Conservation (phyloP, 2,113 vertebrate species). For the Alligator sinensis region DNA sequence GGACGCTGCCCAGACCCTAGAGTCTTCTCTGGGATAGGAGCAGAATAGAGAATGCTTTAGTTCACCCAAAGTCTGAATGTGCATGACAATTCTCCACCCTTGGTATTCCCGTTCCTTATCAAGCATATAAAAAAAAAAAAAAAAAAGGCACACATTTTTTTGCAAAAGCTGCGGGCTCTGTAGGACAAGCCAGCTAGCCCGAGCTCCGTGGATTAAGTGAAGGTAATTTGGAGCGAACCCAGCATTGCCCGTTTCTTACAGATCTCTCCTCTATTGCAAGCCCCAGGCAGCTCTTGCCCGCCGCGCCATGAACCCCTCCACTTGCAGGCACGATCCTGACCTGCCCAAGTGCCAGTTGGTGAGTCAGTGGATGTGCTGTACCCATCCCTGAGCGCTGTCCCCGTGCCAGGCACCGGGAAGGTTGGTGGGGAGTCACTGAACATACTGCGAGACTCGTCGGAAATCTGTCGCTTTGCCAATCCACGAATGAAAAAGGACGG, state of each 20-base stretch:
- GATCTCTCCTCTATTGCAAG: background rate
- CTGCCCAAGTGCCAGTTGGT: background rate
- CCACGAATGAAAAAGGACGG: background rate
- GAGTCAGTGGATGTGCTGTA: accelerated
- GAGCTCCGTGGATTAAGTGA: background rate
- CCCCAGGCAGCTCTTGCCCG: background rate
- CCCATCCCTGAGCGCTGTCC: accelerated
- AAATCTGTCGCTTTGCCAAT: background rate
- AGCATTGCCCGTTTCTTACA: background rate
- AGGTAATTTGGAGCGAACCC: background rate
- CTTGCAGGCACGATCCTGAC: accelerated
- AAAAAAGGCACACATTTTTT: background rate
- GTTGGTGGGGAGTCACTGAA: background rate
- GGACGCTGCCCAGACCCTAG: background rate
- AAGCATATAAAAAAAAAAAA: background rate
- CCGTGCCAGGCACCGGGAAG: background rate
- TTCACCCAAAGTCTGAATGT: background rate
- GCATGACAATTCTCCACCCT: background rate
- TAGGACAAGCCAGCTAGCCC: background rate
- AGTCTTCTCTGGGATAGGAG: background rate
- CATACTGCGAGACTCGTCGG: background rate
- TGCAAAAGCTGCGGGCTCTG: background rate
- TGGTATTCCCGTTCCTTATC: background rate
- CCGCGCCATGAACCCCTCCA: accelerated
- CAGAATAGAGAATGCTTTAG: background rate